A percentile compares a stretch with the other conserved stretches of the same genome.
Evolutionary conservation across 2,113 vertebrate genomes (phyloP).

Genomic region (Siphamia tubifer): DNA sequence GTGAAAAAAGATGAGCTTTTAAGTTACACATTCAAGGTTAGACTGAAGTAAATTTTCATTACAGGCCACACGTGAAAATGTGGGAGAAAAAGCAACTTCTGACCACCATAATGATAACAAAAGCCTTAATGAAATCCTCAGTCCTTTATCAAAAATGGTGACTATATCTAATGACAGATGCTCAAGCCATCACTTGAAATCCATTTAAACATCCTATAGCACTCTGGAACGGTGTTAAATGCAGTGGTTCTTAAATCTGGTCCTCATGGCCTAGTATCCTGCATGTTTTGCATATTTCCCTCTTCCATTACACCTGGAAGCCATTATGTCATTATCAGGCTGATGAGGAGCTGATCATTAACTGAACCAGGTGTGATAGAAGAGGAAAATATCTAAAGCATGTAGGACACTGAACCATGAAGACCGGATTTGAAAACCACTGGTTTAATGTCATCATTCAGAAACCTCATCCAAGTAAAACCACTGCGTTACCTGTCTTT

Average conservation of each 20-base stretch:
- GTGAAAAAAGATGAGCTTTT: slow-evolving; percentile 45
- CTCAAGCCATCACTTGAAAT: background rate
- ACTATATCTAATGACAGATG: background rate
- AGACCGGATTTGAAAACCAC: too few species aligned
- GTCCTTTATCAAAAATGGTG: background rate
- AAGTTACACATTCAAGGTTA: slow-evolving; percentile 13
- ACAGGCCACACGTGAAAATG: background rate
- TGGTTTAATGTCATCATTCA: background rate
- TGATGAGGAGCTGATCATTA: too few species aligned
- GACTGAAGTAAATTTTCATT: slow-evolving; percentile 28
- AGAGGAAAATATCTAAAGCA: too few species aligned
- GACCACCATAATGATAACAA: background rate
- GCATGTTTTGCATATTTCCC: too few species aligned
- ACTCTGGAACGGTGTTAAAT: background rate
- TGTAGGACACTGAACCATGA: too few species aligned
- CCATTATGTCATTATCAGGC: too few species aligned
- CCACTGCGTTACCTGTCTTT: slow-evolving; percentile 40
- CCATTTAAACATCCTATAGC: slow-evolving; percentile 25
- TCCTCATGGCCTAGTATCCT: too few species aligned
- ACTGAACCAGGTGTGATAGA: too few species aligned
- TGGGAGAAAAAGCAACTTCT: background rate
- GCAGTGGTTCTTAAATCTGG: too few species aligned
- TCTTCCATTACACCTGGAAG: too few species aligned
- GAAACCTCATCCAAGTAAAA: slow-evolving; percentile 26
- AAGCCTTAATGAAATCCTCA: slow-evolving; percentile 21